A percentile compares a stretch with the other conserved stretches of the same genome.
phyloP scores from a whole-genome alignment of 2,113 vertebrate genomes.

The Ammospiza nelsoni region DNA sequence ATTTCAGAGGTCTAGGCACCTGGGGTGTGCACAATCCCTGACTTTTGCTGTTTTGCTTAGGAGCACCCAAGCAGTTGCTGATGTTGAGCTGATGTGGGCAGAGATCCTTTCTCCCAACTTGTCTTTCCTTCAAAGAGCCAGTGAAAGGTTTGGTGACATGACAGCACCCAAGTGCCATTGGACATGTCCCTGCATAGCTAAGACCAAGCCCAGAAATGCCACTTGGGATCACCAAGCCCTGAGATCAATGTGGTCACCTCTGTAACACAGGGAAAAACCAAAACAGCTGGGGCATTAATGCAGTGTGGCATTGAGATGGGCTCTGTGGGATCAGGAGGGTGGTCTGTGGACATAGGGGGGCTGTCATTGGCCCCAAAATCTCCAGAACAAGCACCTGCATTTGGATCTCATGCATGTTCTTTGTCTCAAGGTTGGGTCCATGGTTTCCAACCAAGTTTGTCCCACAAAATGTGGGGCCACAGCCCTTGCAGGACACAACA shows the following conservation, averaged over 20 bases:
- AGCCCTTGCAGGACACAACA: neutral
- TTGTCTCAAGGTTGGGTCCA: neutral
- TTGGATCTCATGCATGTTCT: fast-evolving
- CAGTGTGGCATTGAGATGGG: neutral
- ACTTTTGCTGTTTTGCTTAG: neutral
- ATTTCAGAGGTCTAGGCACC: neutral
- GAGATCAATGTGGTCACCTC: fast-evolving
- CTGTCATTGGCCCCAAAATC: neutral
- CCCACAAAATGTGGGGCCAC: fast-evolving
- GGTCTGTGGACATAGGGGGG: neutral
- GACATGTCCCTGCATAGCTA: fast-evolving
- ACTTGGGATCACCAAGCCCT: fast-evolving
- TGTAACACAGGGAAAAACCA: fast-evolving
- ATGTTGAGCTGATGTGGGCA: neutral
- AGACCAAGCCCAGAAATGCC: neutral
- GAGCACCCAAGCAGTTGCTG: neutral
- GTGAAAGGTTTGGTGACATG: neutral
- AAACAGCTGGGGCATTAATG: neutral
- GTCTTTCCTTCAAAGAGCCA: neutral
- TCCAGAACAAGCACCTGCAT: neutral
- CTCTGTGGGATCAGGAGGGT: neutral
- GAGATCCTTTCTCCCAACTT: neutral
- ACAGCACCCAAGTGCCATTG: no score
- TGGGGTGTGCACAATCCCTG: neutral
- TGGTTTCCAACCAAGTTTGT: neutral